A percentile compares a stretch with the other conserved stretches of the same genome.
phyloP scores from a whole-genome alignment of 2,113 vertebrate species.

The Asarcornis scutulata region DNA sequence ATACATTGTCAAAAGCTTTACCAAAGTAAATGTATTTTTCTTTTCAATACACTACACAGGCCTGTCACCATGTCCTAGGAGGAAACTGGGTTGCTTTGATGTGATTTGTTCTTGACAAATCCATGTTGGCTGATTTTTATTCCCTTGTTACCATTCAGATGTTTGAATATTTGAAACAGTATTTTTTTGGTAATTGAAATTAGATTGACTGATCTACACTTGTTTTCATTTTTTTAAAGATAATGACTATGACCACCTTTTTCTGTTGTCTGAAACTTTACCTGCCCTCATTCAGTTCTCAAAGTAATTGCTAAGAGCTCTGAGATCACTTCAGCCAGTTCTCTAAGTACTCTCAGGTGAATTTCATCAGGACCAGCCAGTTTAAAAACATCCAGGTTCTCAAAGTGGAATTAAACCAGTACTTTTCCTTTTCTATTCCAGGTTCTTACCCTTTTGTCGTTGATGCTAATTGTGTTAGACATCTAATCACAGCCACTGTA shows the following conservation, averaged over 20 bases:
- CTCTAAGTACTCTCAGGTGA: not conserved
- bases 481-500: conserved; percentile 56
- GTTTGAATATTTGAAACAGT: conserved; percentile 18
- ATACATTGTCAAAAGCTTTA: conserved; percentile 6
- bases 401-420: conserved; percentile 30
- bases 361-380: not conserved
- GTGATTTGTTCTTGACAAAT: conserved; percentile 40
- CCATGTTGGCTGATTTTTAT: not conserved
- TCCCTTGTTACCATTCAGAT: not conserved
- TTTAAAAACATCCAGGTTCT: conserved; percentile 20
- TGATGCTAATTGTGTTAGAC: conserved; percentile 68
- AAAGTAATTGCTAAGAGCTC: conserved; percentile 25
- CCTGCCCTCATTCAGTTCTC: not conserved
- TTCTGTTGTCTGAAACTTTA: conserved; percentile 34
- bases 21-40: conserved; percentile 8
- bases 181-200: not conserved
- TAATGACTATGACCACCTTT: not conserved
- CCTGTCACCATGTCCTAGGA: conserved; percentile 24
- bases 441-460: not conserved
- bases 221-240: not conserved
- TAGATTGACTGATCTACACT: not conserved
- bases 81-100: not conserved
- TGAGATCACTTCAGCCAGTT: conserved; percentile 20
- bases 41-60: conserved; percentile 20
- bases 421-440: conserved; percentile 19